These are phyloP conservation scores for Lethrus apterus DNA, from an alignment of 1,140 invertebrate species.

Conservation along the genomic window DNA sequence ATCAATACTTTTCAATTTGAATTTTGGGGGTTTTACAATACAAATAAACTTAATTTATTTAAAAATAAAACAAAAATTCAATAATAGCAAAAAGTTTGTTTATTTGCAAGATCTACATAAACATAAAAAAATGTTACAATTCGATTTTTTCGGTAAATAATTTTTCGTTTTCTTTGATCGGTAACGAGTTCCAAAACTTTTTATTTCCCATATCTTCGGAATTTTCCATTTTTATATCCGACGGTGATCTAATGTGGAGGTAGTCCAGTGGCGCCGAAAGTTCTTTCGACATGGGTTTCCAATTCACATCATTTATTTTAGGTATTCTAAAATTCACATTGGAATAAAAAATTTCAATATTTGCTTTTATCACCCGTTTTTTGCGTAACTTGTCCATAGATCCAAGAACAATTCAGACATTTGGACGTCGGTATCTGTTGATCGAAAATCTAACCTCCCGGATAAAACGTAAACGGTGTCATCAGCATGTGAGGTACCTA, in stretches of 20 bases:
- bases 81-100: too few relatives aligned
- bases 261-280: slow-evolving; percentile 12
- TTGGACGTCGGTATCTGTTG: slow-evolving; percentile 22
- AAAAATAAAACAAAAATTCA: too few relatives aligned
- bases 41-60: too few relatives aligned
- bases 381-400: slow-evolving; percentile 23
- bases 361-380: slow-evolving; percentile 18
- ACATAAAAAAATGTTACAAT: too few relatives aligned
- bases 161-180: slow-evolving; percentile 25
- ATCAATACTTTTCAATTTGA: too few relatives aligned
- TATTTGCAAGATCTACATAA: too few relatives aligned
- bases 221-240: slow-evolving; percentile 15
- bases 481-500: slow-evolving; percentile 28
- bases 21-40: too few relatives aligned
- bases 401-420: slow-evolving; percentile 26
- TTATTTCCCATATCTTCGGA: slow-evolving; percentile 20
- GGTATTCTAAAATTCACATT: slow-evolving; percentile 11
- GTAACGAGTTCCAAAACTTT: slow-evolving; percentile 26
- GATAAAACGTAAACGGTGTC: slow-evolving; percentile 30
- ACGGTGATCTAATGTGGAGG: slow-evolving; percentile 20
- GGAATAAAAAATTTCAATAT: background rate
- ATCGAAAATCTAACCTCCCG: slow-evolving; percentile 20
- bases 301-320: slow-evolving; percentile 12
- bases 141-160: too few relatives aligned
- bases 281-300: slow-evolving; percentile 22